phyloP scores from a whole-genome alignment of 2,797 vertebrate genomes.

The Lacerta agilis region DNA sequence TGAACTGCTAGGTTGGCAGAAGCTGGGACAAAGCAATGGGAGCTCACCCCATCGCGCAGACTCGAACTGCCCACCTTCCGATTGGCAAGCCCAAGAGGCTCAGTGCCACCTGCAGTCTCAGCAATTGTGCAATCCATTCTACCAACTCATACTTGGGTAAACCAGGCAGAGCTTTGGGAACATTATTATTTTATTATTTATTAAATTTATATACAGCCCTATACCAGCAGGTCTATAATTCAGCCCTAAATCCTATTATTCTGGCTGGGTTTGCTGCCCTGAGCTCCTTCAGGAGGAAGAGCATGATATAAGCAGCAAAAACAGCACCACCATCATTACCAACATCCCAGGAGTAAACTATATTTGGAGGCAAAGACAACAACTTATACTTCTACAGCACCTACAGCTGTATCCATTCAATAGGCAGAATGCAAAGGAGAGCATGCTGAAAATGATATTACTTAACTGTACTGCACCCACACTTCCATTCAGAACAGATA shows the following conservation, averaged over 20 bases:
- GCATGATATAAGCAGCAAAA: too few relatives aligned
- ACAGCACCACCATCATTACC: too few relatives aligned
- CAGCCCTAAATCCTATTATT: background rate
- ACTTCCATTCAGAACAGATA: background rate
- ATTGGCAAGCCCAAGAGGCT: too few relatives aligned
- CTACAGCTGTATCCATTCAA: background rate
- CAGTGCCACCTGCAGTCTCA: too few relatives aligned
- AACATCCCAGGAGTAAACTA: too few relatives aligned
- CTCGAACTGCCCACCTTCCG: too few relatives aligned
- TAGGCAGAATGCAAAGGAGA: background rate
- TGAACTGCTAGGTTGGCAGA: too few relatives aligned
- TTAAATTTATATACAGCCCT: background rate
- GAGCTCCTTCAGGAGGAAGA: too few relatives aligned
- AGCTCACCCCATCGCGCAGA: too few relatives aligned
- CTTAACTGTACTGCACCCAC: background rate
- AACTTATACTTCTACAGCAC: background rate
- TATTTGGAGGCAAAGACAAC: background rate
- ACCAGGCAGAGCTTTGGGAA: background rate
- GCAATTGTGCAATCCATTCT: background rate
- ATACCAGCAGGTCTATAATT: background rate
- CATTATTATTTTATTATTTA: too few relatives aligned
- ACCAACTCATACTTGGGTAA: background rate
- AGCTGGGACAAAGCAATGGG: too few relatives aligned
- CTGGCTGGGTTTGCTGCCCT: too few relatives aligned
- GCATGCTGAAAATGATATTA: background rate